Percentiles rank a stretch among this genome's conserved stretches.
These are phyloP conservation scores for Orchesella flavescens DNA, from an alignment of 2,888 invertebrate genomes.

Conservation along the genomic window DNA sequence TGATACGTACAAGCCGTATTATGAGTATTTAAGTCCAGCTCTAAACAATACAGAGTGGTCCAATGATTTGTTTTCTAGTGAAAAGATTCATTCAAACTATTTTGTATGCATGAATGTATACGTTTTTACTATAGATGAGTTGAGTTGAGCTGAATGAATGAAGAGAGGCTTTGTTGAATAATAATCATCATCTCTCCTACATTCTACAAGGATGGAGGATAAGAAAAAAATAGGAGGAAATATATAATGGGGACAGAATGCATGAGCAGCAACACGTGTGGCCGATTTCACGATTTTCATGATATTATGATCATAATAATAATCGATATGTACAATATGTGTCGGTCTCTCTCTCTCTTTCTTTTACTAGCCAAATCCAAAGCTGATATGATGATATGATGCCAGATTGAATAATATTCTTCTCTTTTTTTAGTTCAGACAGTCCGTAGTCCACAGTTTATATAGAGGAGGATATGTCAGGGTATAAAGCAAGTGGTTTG, in stretches of 20 bases:
- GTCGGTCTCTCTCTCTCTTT: conserved; percentile 50
- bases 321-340: conserved; percentile 70
- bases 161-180: not conserved
- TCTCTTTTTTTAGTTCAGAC: not conserved
- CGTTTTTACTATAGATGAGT: conserved; percentile 1
- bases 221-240: conserved; percentile 25
- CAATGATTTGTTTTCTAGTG: no score
- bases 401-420: conserved; percentile 39
- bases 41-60: no score
- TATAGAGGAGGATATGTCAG: not conserved
- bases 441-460: not conserved
- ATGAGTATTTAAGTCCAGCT: no score
- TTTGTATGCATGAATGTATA: conserved; percentile 1
- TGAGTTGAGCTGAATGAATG: not conserved
- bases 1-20: no score
- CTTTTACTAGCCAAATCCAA: not conserved
- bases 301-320: conserved; percentile 51
- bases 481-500: no score
- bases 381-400: conserved; percentile 28
- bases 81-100: not conserved
- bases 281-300: conserved; percentile 69
- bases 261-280: conserved; percentile 71
- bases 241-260: conserved; percentile 32
- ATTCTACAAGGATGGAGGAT: not conserved
- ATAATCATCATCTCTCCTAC: not conserved